A percentile compares a stretch with the other conserved stretches of the same genome.
Evolutionary conservation across 2,797 vertebrate genomes (phyloP).

Genomic region (Apogon talboti): DNA sequence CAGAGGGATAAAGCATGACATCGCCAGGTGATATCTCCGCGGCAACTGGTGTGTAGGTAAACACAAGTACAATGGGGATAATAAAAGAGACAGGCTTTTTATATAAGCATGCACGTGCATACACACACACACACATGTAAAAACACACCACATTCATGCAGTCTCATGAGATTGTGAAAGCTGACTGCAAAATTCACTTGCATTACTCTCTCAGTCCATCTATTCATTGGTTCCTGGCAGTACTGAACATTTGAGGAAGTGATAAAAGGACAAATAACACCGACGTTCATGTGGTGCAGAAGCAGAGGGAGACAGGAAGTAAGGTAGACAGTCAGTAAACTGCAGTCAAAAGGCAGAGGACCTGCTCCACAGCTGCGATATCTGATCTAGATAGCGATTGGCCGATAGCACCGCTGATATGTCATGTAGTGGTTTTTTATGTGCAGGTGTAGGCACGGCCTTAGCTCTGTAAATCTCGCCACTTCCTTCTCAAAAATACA

Average conservation of each 20-base stretch:
- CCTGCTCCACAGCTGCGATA: conserved; percentile 8
- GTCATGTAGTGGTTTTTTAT: conserved; percentile 27
- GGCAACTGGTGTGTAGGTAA: conserved; percentile 64
- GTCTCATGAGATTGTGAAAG: conserved; percentile 48
- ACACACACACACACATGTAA: conserved; percentile 24
- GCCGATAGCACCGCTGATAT: conserved; percentile 3
- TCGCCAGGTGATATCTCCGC: conserved; percentile 69
- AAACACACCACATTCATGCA: conserved; percentile 2
- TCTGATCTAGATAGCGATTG: background rate
- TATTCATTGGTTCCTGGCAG: conserved; percentile 46
- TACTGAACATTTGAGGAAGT: conserved; percentile 38
- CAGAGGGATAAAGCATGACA: conserved; percentile 41
- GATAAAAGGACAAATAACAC: conserved; percentile 7
- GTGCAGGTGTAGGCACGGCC: background rate
- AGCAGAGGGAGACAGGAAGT: conserved; percentile 43
- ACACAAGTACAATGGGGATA: conserved; percentile 63
- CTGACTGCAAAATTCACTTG: conserved; percentile 58
- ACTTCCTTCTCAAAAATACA: conserved; percentile 48
- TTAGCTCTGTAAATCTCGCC: conserved; percentile 16
- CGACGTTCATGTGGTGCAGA: background rate
- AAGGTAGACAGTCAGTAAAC: conserved; percentile 10
- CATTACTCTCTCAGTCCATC: conserved; percentile 11
- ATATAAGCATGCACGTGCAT: conserved; percentile 26
- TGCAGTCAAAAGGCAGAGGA: conserved; percentile 14
- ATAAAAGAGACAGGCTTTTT: conserved; percentile 48